A percentile compares a stretch with the other conserved stretches of the same genome.
phyloP scores from a whole-genome alignment of 2,797 vertebrate genomes.

The Pseudomugil gertrudae region DNA sequence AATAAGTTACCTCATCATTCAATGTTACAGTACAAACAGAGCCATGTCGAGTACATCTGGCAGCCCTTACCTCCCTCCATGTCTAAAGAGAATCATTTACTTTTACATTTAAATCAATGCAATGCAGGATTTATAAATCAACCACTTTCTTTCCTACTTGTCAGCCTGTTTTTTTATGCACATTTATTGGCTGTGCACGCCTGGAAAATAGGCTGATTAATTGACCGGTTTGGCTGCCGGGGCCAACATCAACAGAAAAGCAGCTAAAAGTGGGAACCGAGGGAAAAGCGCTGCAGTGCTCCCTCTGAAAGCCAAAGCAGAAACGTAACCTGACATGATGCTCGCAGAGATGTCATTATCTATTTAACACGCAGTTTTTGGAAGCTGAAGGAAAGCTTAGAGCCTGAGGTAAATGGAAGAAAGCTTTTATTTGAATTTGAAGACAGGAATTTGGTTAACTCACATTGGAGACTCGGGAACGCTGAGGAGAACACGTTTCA shows the following conservation, averaged over 20 bases:
- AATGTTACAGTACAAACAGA: conserved; percentile 44
- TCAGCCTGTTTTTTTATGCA: conserved; percentile 10
- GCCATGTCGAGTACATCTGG: conserved; percentile 46
- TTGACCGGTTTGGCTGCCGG: conserved; percentile 25
- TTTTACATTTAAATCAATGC: conserved; percentile 53
- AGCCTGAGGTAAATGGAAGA: conserved; percentile 20
- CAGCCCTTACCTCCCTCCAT: conserved; percentile 28
- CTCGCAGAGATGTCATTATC: conserved; percentile 44
- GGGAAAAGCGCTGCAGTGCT: conserved; percentile 8
- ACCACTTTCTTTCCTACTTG: not conserved
- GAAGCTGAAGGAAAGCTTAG: conserved; percentile 33
- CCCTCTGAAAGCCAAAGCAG: conserved; percentile 27
- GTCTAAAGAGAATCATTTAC: conserved; percentile 41
- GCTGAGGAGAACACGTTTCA: not conserved
- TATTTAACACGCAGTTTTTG: conserved; percentile 42
- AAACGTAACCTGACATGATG: conserved; percentile 45
- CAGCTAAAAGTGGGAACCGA: conserved; percentile 23
- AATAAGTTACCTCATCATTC: conserved; percentile 55
- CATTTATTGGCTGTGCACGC: conserved; percentile 8
- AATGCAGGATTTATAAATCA: conserved; percentile 48
- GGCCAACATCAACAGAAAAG: conserved; percentile 5
- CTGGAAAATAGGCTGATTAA: conserved; percentile 33
- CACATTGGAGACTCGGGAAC: not conserved
- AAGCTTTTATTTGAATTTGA: conserved; percentile 30
- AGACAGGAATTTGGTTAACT: conserved; percentile 35